Percentiles rank a stretch among this genome's conserved stretches.
Evolutionary conservation across 2,113 vertebrate genomes (phyloP).

Genomic region (Polypterus senegalus): DNA sequence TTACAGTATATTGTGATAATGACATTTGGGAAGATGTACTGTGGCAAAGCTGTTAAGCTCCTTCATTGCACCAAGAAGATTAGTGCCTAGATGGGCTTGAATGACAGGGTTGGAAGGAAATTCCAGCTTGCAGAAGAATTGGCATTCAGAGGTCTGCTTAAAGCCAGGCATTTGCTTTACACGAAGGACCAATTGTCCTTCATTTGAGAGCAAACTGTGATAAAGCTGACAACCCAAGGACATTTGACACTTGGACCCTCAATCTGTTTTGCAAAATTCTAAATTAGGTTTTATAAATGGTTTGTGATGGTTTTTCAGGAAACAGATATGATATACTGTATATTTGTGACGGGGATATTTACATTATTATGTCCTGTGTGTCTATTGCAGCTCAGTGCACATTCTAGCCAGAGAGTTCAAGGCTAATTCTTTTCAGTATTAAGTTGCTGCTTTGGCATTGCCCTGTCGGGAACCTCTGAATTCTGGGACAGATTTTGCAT

Average conservation of each 20-base stretch:
- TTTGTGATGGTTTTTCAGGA: too few relatives aligned
- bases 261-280: background rate
- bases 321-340: too few relatives aligned
- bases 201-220: slow-evolving; percentile 32
- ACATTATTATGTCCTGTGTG: too few relatives aligned
- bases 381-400: too few relatives aligned
- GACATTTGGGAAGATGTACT: slow-evolving; percentile 52
- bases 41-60: slow-evolving; percentile 58
- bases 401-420: too few relatives aligned
- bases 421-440: background rate
- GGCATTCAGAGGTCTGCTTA: slow-evolving; percentile 46
- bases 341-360: too few relatives aligned
- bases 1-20: slow-evolving; percentile 34
- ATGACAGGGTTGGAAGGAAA: slow-evolving; percentile 50
- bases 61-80: slow-evolving; percentile 53
- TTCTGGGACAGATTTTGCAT: slow-evolving; percentile 27
- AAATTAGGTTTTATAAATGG: too few relatives aligned
- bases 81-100: slow-evolving; percentile 52
- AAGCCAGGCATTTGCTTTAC: slow-evolving; percentile 51
- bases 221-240: slow-evolving; percentile 44
- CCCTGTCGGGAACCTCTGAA: slow-evolving; percentile 15
- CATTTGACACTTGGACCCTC: slow-evolving; percentile 23
- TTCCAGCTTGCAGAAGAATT: slow-evolving; percentile 35
- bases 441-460: slow-evolving; percentile 18
- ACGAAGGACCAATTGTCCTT: slow-evolving; percentile 56